Percentiles rank a stretch among this genome's conserved stretches.
phyloP scores from a whole-genome alignment of 2,113 vertebrate species.

The Eidolon helvum region DNA sequence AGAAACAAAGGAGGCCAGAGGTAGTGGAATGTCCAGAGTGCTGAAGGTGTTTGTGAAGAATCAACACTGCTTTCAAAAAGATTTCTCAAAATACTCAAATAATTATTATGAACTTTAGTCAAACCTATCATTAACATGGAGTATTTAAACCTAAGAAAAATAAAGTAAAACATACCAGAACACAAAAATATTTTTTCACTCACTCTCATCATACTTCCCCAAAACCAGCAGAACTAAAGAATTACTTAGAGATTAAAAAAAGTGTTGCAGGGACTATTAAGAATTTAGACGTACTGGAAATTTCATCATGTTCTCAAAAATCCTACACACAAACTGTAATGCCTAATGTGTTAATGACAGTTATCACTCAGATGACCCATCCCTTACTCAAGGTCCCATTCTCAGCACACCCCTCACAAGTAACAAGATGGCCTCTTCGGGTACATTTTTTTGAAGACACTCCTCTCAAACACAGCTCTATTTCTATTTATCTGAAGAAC shows the following conservation, averaged over 20 bases:
- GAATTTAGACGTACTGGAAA: not conserved
- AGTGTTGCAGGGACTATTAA: not conserved
- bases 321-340: not conserved
- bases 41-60: not conserved
- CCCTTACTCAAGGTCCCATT: not conserved
- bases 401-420: not conserved
- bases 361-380: not conserved
- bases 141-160: not conserved
- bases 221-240: not conserved
- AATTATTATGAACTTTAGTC: not conserved
- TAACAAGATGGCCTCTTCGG: not conserved
- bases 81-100: not conserved
- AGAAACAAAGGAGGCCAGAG: not conserved
- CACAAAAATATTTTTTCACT: not conserved
- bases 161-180: not conserved
- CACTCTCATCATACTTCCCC: not conserved
- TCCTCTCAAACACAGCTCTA: not conserved
- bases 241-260: not conserved
- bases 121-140: not conserved
- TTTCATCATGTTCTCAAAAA: not conserved
- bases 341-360: fast-evolving
- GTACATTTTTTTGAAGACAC: not conserved
- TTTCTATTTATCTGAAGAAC: not conserved
- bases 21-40: not conserved
- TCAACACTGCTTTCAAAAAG: not conserved